phyloP scores from a whole-genome alignment of 2,888 invertebrate genomes.

The Chironomus riparius region DNA sequence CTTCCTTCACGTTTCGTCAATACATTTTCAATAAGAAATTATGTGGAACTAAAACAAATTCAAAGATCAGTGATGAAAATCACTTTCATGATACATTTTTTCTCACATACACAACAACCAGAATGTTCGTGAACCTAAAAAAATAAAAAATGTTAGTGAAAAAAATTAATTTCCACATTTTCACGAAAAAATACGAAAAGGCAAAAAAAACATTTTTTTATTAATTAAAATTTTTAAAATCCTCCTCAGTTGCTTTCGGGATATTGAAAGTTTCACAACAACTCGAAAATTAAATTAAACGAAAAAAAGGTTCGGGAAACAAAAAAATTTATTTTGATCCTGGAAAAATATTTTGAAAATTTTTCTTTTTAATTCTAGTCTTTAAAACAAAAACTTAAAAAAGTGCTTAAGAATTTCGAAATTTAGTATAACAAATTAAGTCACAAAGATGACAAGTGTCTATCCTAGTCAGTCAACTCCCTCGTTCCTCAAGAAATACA shows the following conservation, averaged over 20 bases:
- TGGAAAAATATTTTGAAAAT: not conserved
- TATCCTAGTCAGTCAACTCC: slow-evolving; percentile 22
- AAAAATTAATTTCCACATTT: slow-evolving; percentile 20
- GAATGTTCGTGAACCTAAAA: not conserved
- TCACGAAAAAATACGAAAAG: slow-evolving; percentile 5
- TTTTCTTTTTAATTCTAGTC: not conserved
- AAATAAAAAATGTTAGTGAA: not conserved
- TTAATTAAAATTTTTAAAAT: slow-evolving; percentile 24
- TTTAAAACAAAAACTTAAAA: not conserved
- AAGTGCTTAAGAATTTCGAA: not conserved
- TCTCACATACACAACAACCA: not conserved
- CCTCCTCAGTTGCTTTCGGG: slow-evolving; percentile 27
- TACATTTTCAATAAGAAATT: not conserved
- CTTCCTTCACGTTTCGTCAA: no score
- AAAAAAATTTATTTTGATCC: not conserved
- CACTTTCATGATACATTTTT: not conserved
- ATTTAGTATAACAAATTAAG: not conserved
- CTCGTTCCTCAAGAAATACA: slow-evolving; percentile 19
- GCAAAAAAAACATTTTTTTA: slow-evolving; percentile 10
- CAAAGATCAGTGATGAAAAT: not conserved
- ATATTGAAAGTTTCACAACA: slow-evolving; percentile 26
- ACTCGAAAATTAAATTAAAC: slow-evolving; percentile 7
- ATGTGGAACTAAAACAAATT: not conserved
- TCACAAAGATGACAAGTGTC: slow-evolving; percentile 4
- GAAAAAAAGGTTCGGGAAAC: not conserved